Evolutionary conservation across 1,140 invertebrate species (phyloP).

Genomic region (Archegozetes longisetosus): DNA sequence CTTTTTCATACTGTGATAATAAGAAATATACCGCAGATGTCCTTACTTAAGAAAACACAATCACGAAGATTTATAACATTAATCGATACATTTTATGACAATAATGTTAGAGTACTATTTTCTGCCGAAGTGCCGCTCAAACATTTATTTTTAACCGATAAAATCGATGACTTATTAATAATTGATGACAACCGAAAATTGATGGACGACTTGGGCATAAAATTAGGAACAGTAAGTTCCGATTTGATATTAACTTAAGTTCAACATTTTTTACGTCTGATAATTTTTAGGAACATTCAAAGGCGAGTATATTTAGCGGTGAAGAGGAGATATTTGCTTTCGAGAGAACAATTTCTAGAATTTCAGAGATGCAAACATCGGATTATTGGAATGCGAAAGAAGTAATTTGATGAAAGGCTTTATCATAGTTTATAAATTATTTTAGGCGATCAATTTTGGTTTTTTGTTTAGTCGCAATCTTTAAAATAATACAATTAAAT

Average conservation of each 20-base stretch:
- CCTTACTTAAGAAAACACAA: conserved; percentile 56
- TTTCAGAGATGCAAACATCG: conserved; percentile 86
- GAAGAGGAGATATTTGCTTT: conserved; percentile 96
- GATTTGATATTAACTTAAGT: background rate
- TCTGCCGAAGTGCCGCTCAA: conserved; percentile 56
- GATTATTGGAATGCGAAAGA: conserved; percentile 58
- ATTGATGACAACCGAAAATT: conserved; percentile 55
- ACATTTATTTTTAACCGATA: conserved; percentile 51
- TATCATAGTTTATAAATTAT: too few species aligned
- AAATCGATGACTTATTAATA: conserved; percentile 32
- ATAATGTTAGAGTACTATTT: conserved; percentile 62
- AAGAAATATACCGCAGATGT: conserved; percentile 68
- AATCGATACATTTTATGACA: conserved; percentile 94
- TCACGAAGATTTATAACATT: conserved; percentile 87
- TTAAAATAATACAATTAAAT: too few species aligned
- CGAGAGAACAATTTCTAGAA: conserved; percentile 74
- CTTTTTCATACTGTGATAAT: conserved; percentile 90
- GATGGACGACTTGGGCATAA: conserved; percentile 84
- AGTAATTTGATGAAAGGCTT: too few species aligned
- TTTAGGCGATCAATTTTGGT: too few species aligned
- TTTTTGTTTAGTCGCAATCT: too few species aligned
- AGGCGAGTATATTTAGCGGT: conserved; percentile 81
- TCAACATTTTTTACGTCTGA: conserved; percentile 3
- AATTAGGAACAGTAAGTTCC: conserved; percentile 32
- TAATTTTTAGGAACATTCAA: conserved; percentile 38